Percentiles rank a stretch among this genome's conserved stretches.
Conservation (phyloP, 2,888 invertebrate genomes). For the Drosophila cracens region DNA sequence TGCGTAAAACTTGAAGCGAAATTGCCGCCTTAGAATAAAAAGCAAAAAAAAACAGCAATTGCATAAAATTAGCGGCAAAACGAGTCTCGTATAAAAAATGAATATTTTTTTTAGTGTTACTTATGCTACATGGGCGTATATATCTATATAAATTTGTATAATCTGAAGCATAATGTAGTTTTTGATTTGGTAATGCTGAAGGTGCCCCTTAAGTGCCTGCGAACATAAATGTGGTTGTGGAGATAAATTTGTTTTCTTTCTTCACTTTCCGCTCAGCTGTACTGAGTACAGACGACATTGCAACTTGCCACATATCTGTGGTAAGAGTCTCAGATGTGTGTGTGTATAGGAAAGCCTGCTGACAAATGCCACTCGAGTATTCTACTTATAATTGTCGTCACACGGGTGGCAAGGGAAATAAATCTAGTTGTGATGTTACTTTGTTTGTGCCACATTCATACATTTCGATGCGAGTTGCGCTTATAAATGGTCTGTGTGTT, state of each 20-base stretch:
- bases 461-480: neutral
- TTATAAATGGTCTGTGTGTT: neutral
- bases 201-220: slow-evolving; percentile 42
- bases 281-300: slow-evolving; percentile 14
- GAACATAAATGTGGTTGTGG: slow-evolving; percentile 41
- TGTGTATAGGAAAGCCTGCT: slow-evolving; percentile 8
- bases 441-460: neutral
- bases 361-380: slow-evolving; percentile 40
- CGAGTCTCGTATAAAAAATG: slow-evolving; percentile 1
- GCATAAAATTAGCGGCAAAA: neutral
- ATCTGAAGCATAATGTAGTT: slow-evolving; percentile 12
- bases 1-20: slow-evolving; percentile 7
- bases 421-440: slow-evolving; percentile 1
- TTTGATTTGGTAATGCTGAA: slow-evolving; percentile 22
- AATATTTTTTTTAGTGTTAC: slow-evolving; percentile 7
- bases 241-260: neutral
- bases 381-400: slow-evolving; percentile 21
- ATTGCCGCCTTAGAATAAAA: slow-evolving; percentile 15
- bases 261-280: neutral
- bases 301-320: neutral
- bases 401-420: slow-evolving; percentile 34
- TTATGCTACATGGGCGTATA: neutral
- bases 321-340: neutral
- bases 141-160: neutral
- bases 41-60: neutral